phyloP scores from a whole-genome alignment of 2,797 vertebrate genomes.

The Xyrichtys novacula region DNA sequence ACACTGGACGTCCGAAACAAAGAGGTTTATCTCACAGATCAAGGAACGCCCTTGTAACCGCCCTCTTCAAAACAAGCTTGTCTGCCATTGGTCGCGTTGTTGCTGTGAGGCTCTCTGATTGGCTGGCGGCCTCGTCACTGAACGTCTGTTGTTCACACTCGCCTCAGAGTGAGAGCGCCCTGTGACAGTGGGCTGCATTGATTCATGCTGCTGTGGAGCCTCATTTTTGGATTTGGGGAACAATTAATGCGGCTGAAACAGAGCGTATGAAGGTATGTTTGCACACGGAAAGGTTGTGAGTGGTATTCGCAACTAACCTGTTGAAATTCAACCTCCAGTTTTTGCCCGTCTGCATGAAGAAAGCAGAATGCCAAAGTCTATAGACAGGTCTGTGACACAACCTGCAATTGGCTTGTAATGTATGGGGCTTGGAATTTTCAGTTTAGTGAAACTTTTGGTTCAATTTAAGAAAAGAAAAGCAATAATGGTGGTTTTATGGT shows the following conservation, averaged over 20 bases:
- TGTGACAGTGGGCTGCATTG: slow-evolving; percentile 67
- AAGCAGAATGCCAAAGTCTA: slow-evolving; percentile 30
- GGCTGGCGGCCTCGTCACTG: slow-evolving; percentile 59
- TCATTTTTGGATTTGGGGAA: slow-evolving; percentile 54
- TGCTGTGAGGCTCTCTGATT: slow-evolving; percentile 57
- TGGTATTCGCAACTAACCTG: background rate
- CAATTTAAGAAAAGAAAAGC: background rate
- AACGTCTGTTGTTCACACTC: slow-evolving; percentile 65
- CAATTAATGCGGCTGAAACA: slow-evolving; percentile 53
- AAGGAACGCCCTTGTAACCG: slow-evolving; percentile 52
- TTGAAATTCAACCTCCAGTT: background rate
- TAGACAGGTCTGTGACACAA: slow-evolving; percentile 22
- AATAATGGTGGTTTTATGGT: background rate
- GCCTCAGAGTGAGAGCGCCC: slow-evolving; percentile 54
- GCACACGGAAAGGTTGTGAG: background rate
- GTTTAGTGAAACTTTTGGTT: slow-evolving; percentile 34
- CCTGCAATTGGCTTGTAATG: slow-evolving; percentile 16
- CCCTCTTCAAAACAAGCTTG: slow-evolving; percentile 22
- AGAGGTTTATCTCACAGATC: slow-evolving; percentile 73
- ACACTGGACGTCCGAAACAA: slow-evolving; percentile 79
- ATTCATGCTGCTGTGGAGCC: slow-evolving; percentile 61
- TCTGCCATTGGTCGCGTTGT: slow-evolving; percentile 53
- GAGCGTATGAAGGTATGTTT: slow-evolving; percentile 79
- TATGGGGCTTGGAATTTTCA: slow-evolving; percentile 17
- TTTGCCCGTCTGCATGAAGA: background rate